Evolutionary conservation across 2,113 vertebrate species (phyloP).

Genomic region (Nasalis larvatus): DNA sequence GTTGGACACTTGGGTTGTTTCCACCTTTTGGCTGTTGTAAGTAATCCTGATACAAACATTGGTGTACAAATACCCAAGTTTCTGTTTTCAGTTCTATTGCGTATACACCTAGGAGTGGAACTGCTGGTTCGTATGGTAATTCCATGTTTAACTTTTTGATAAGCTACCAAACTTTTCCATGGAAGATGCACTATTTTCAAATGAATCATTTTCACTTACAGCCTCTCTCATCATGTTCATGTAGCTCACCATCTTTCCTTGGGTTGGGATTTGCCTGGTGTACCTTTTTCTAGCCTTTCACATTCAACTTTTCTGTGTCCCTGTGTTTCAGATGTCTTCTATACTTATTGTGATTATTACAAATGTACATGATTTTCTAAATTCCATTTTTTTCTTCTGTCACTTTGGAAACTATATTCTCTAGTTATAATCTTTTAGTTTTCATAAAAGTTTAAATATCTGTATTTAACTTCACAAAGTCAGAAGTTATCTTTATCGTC

Average conservation of each 20-base stretch:
- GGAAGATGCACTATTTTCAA: not conserved
- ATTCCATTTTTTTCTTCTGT: not conserved
- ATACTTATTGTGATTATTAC: not conserved
- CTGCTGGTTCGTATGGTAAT: not conserved
- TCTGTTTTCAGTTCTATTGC: not conserved
- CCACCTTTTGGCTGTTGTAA: not conserved
- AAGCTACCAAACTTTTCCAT: not conserved
- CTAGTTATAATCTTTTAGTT: not conserved
- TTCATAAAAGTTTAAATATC: not conserved
- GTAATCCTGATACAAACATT: not conserved
- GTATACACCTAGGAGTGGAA: not conserved
- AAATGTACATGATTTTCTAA: not conserved
- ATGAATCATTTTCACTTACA: not conserved
- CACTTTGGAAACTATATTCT: not conserved
- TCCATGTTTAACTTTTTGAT: not conserved
- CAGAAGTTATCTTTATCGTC: not conserved
- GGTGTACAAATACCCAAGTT: not conserved
- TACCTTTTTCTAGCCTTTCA: not conserved
- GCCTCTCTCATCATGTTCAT: not conserved
- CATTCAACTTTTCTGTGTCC: not conserved
- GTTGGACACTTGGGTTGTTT: not conserved
- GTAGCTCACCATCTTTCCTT: not conserved
- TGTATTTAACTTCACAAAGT: not conserved
- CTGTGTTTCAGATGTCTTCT: not conserved
- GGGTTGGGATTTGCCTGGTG: not conserved